Conservation (phyloP, 2,113 vertebrate species). For the Agelaius phoeniceus region DNA sequence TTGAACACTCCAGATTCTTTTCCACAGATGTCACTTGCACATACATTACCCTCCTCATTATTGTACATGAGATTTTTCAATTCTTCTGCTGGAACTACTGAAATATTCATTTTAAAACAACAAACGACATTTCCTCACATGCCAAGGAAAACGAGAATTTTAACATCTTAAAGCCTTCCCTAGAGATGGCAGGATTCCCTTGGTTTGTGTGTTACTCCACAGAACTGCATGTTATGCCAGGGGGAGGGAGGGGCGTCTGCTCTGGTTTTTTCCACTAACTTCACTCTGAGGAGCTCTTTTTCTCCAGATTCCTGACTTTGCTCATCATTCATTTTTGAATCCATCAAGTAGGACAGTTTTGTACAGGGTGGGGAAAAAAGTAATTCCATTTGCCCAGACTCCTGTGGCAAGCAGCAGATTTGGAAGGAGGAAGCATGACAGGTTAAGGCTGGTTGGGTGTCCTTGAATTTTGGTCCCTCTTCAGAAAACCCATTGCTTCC, state of each 20-base stretch:
- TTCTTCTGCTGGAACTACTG: conserved; percentile 6
- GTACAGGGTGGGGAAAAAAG: not conserved
- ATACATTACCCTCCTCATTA: not conserved
- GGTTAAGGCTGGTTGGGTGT: not conserved
- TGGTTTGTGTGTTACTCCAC: not conserved
- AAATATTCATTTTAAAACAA: not conserved
- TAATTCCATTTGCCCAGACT: not conserved
- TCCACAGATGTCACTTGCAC: not conserved
- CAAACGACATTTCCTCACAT: not conserved
- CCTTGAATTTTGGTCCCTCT: not conserved
- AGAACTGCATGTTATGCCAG: not conserved
- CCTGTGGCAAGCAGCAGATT: not conserved
- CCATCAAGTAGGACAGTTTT: not conserved
- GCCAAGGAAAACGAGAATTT: not conserved
- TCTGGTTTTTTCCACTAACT: conserved; percentile 18
- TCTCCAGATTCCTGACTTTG: not conserved
- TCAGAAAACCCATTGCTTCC: not conserved
- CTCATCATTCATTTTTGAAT: not conserved
- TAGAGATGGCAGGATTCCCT: conserved; percentile 24
- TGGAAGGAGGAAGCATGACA: not conserved
- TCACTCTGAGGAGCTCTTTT: not conserved
- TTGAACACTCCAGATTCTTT: not conserved
- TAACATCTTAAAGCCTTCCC: conserved; percentile 26
- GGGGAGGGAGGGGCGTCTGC: not conserved
- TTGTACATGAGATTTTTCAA: not conserved